Conservation (phyloP, 2,888 invertebrate species). For the Cerceris ruficornis region DNA sequence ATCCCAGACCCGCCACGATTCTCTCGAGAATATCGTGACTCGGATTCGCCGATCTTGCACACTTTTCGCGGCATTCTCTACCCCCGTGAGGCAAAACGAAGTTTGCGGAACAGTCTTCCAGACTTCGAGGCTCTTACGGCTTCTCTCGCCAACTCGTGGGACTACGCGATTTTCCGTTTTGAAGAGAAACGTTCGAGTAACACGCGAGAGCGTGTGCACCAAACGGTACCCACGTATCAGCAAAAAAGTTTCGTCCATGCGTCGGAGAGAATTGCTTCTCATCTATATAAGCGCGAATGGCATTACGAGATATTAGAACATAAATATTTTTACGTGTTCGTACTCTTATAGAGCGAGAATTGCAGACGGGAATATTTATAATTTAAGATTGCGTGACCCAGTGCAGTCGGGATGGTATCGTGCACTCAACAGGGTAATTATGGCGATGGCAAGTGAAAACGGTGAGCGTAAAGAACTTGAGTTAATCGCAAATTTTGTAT, state of each 20-base stretch:
- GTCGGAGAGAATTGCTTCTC: constrained; percentile 2
- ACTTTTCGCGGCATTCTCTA: constrained; percentile 54
- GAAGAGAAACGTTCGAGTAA: constrained; percentile 30
- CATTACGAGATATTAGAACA: no score
- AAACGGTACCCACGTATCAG: constrained; percentile 2
- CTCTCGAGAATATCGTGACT: constrained; percentile 59
- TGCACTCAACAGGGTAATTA: no score
- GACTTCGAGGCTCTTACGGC: constrained; percentile 52
- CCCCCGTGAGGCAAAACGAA: constrained; percentile 54
- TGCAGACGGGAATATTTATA: no score
- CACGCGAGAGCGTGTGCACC: constrained; percentile 26
- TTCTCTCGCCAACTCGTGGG: constrained; percentile 26
- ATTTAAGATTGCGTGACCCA: no score
- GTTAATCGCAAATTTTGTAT: no score
- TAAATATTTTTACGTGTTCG: no score
- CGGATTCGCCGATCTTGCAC: constrained; percentile 56
- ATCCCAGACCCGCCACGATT: constrained; percentile 24
- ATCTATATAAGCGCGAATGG: no score
- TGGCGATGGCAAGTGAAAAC: no score
- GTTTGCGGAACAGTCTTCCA: constrained; percentile 60
- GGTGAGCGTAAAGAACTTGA: no score
- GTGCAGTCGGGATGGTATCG: no score
- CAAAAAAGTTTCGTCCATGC: not conserved
- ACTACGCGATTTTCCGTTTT: constrained; percentile 47
- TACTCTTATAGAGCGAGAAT: no score